Base-by-base conservation (phyloP, 2,888 invertebrate species). In the Phytoseiulus persimilis region DNA sequence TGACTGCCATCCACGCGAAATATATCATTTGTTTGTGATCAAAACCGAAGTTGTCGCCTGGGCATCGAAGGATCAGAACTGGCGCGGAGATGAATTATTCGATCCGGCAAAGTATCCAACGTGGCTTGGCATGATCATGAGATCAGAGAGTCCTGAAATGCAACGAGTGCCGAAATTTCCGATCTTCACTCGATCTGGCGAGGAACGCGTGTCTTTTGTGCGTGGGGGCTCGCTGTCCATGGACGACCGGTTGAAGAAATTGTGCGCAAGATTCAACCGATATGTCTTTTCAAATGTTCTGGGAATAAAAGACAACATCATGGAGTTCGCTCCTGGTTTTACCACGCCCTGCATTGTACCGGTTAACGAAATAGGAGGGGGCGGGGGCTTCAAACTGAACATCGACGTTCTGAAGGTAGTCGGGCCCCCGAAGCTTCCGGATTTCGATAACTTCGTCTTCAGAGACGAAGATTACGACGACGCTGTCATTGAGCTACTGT, bases 401-500 rank as follows among this genome's bases (percentile, higher is more conserved):
- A 87, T 39, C 9, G 33, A 31, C 1, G 14, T 87, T 23, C 32
- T 87, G 65, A n/a, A n/a, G 33, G 28, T n/a, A 0, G 87, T 32
- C 5, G 39, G 87, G n/a, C 87, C 39, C 5, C 39, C 84, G 23
- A 84, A 3, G 32, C 32, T 23, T 9, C 32, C 87, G 9, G 6
- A 87, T n/a, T 39, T n/a, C 32, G 87, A 87, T n/a, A 33, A n/a
- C 23, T 87, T 87, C 32, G 87, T 31, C 28, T 87, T 87, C 45
- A 45, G 45, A 32, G 87, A 87, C 28, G 87, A 87, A 33, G n/a
- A 39, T 6, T 87, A 87, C 33, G 45, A 87, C 39, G 87, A 87
- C 14, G 87, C 87, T 31, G 87, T 87, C n/a, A 33, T 87, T 11
- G 87, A 87, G 87, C 33, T 87, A 6, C 87, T 87, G 14, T 87